Base-by-base conservation (phyloP, 2,113 vertebrate genomes). In the Ciconia stormi region DNA sequence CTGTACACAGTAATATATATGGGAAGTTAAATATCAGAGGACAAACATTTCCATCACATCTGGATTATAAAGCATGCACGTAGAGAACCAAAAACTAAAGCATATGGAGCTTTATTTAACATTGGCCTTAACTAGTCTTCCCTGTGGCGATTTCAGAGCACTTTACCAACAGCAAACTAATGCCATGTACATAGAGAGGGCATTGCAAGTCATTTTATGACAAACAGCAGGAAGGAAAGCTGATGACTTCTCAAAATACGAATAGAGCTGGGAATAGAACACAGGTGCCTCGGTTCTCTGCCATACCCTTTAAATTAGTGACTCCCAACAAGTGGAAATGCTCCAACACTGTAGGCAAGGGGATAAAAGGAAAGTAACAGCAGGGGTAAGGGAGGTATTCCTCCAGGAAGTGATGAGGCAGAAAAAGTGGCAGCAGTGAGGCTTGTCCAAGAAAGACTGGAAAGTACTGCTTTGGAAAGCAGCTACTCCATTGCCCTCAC, bases 1-100 rank as follows among this genome's bases (percentile, higher is more conserved):
- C 23, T 25, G 10, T 4, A 11, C 58, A 14, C 0, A 0, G 17
- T 13, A 56, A 47, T 0, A 4, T 10, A 21, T 0, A 7, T 1
- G 2, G 18, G 16, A 71, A 74, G 46, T 13, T 62, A 27, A 34
- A 3, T 16, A 50, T 18, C 38, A 59, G 50, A 23, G 81, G 30
- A 32, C 8, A 55, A 32, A 9, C 9, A 16, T 40, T 55, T 70
- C 55, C 22, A 20, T 21, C 34, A 63, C 13, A 63, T 27, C 50
- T 53, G 21, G 16, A 56, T 36, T 44, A 56, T 8, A 79, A 89
- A 76, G 55, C 17, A 29, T 6, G 20, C 70, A 80, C 25, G 19
- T 0, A 67, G 11, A 53, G 46, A 61, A 62, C 21, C 8, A 65
- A 50, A 58, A 83, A 19, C 23, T 27, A 46, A 83, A 84, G 42